A percentile compares a stretch with the other conserved stretches of the same genome.
These are phyloP conservation scores for Chesias legatella DNA, from an alignment of 2,888 invertebrate species.

Conservation along the genomic window DNA sequence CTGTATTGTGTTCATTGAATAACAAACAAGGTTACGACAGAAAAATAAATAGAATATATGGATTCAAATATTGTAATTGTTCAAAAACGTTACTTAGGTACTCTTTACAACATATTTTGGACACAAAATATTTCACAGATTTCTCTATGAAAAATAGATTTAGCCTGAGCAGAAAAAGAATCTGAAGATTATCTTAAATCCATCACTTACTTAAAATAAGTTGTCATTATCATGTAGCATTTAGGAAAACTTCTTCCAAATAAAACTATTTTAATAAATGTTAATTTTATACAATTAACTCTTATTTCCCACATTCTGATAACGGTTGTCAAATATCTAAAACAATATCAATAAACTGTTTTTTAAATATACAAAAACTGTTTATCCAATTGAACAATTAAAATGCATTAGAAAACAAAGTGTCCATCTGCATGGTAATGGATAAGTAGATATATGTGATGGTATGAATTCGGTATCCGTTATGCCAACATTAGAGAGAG, in stretches of 20 bases:
- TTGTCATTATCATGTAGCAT: neutral
- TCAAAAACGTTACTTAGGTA: too few species aligned
- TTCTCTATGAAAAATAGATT: too few species aligned
- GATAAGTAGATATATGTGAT: neutral
- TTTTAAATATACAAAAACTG: constrained; percentile 13
- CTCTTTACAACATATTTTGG: too few species aligned
- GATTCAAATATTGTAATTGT: too few species aligned
- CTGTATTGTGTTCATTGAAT: too few species aligned
- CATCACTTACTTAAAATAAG: too few species aligned
- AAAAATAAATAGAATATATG: too few species aligned
- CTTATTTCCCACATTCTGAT: constrained; percentile 9
- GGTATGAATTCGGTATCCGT: constrained; percentile 31
- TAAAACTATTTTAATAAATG: constrained; percentile 9
- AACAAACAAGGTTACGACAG: too few species aligned
- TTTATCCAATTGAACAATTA: constrained; percentile 20
- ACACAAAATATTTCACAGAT: too few species aligned
- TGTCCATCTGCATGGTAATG: constrained; percentile 26
- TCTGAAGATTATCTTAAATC: too few species aligned
- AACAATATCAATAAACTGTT: constrained; percentile 17
- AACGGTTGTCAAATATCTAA: constrained; percentile 12
- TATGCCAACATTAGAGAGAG: constrained; percentile 48
- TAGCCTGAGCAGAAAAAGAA: too few species aligned
- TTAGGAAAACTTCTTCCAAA: neutral
- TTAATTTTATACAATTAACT: constrained; percentile 19
- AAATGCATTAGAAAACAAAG: constrained; percentile 21